Conservation (phyloP, 2,888 invertebrate genomes). For the Acanthopleura granulata region DNA sequence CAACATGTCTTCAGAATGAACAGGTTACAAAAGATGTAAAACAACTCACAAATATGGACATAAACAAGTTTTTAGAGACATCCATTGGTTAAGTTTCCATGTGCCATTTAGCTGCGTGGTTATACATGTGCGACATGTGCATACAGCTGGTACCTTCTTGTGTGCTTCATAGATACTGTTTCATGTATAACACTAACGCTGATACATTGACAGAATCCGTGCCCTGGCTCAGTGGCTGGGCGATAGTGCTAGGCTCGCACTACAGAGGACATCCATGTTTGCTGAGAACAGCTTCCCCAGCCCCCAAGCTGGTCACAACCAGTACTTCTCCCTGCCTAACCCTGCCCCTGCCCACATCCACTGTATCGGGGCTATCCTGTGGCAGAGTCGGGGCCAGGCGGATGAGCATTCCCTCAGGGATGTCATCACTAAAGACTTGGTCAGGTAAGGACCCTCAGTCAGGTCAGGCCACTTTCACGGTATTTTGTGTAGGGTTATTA, state of each 20-base stretch:
- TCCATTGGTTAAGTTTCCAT: too few relatives aligned
- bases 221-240: slow-evolving; percentile 81
- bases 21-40: too few relatives aligned
- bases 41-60: too few relatives aligned
- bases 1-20: too few relatives aligned
- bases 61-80: too few relatives aligned
- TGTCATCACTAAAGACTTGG: slow-evolving; percentile 81
- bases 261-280: slow-evolving; percentile 45
- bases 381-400: slow-evolving; percentile 72
- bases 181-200: too few relatives aligned
- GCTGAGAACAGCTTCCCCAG: slow-evolving; percentile 37
- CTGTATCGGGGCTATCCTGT: slow-evolving; percentile 85
- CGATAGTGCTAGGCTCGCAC: slow-evolving; percentile 71
- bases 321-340: slow-evolving; percentile 42
- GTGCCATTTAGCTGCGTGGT: too few relatives aligned
- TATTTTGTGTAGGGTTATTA: too few relatives aligned
- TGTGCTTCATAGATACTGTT: too few relatives aligned
- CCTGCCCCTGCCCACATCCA: slow-evolving; percentile 72
- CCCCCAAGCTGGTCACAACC: slow-evolving; percentile 25
- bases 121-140: too few relatives aligned
- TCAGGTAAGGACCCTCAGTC: slow-evolving; percentile 74
- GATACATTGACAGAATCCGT: slow-evolving; percentile 29
- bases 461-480: background rate
- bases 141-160: too few relatives aligned
- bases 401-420: slow-evolving; percentile 74